Evolutionary conservation across 1,140 invertebrate genomes (phyloP), one percentile per base, ranked within the genome.

Genomic region (Aricia agestis): DNA sequence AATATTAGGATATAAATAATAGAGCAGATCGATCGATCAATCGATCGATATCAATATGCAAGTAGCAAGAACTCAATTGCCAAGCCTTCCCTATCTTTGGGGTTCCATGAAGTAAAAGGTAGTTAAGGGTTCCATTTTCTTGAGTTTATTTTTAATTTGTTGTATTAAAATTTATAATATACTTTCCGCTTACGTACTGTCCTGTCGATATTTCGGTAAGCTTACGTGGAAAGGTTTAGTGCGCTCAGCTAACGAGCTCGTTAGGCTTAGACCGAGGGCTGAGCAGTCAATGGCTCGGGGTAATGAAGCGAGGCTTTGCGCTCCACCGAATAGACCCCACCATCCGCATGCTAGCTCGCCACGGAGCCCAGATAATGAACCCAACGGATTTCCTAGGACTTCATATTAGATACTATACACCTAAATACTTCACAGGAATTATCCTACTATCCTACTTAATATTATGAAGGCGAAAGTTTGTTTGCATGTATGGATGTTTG

Each of bases 251-350:
- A 63, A 63, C 59, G 59, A 63, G 59, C 59, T 63, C 18, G 59
- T 63, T 63, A 19, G 59, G 59, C 59, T 63, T 63, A 63, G 59
- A 25, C 59, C 59, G 59, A 18, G 19, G 59, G 59, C 19, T 63
- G 19, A 18, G 19, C 59, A 63, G 59, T 19, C 19, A 63, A 19
- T 63, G 59, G 59, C 19, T 63, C 18, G 9, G 59, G 59, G 59
- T 63, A 63, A 63, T 63, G 59, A 63, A 63, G 59, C 59, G 59
- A 25, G 59, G 10, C 10, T 63, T 63, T 63, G 59, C 17, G 59
- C 59, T 63, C 19, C 59, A 25, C 59, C 10, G 59, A 19, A 19
- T 19, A 19, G 2, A 63, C 59, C 2, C 11, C 13, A 13, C 45
- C 1, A 52, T 36, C 36, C 36, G 36, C 36, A 6, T 36, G 36